Conservation (phyloP, 2,113 vertebrate species). For the Oxyura jamaicensis region DNA sequence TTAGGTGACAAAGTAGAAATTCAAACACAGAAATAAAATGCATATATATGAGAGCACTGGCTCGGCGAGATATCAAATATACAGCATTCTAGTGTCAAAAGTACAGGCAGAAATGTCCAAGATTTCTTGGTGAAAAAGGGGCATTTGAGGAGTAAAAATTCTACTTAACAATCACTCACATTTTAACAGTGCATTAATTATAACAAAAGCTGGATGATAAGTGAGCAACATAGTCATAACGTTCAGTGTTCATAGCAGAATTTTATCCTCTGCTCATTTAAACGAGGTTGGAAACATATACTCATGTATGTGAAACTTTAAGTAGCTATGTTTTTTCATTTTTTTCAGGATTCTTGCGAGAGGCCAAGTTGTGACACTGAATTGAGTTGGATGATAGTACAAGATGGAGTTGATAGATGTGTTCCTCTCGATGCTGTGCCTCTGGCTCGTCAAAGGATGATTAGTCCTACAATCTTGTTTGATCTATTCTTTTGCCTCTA, state of each 20-base stretch:
- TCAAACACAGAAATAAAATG: slow-evolving; percentile 78
- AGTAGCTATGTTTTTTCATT: slow-evolving; percentile 78
- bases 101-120: slow-evolving; percentile 73
- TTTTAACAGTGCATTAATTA: slow-evolving; percentile 76
- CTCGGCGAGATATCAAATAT: slow-evolving; percentile 78
- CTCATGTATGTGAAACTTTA: slow-evolving; percentile 77
- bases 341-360: slow-evolving; percentile 78
- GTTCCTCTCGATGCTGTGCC: slow-evolving; percentile 67
- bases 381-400: slow-evolving; percentile 68
- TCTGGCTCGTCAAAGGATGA: slow-evolving; percentile 69
- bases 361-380: slow-evolving; percentile 79
- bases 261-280: slow-evolving; percentile 69
- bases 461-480: slow-evolving; percentile 65
- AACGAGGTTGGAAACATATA: slow-evolving; percentile 77
- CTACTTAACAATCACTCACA: slow-evolving; percentile 75
- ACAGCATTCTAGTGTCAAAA: slow-evolving; percentile 77
- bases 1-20: slow-evolving; percentile 79
- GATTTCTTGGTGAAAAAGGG: slow-evolving; percentile 72
- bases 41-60: slow-evolving; percentile 76
- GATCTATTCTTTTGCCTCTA: slow-evolving; percentile 94
- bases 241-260: slow-evolving; percentile 69
- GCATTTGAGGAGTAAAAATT: slow-evolving; percentile 70
- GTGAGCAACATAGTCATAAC: slow-evolving; percentile 65
- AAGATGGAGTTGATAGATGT: slow-evolving; percentile 69
- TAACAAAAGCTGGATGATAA: slow-evolving; percentile 70